Evolutionary conservation across 2,888 invertebrate genomes (phyloP), one percentile per base, ranked within the genome.

Genomic region (Piscicola geometra): DNA sequence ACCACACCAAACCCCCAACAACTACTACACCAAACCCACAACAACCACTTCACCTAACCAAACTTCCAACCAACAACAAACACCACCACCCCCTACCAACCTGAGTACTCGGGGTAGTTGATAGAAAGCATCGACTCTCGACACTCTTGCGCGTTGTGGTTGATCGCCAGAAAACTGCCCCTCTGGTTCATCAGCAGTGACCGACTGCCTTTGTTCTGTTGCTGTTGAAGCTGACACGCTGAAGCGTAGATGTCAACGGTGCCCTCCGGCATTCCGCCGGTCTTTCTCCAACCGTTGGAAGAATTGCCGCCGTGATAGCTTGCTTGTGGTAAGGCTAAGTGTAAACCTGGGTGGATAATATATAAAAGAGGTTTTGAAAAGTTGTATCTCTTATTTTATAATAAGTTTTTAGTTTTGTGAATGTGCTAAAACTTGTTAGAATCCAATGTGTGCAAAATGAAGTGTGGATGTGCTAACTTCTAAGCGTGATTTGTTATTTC

Each of bases 81-180:
- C 18, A 0, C 21, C 32, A 50, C 15, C 32, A n/a, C n/a, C 30
- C 9, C 69, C 25, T 41, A 73, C 75, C n/a, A 33, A 79, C 79
- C 80, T 35, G 76, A 76, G 71, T 68, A 75, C 52, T 78, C 78
- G 1, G 78, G 79, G 56, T 79, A 80, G 76, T 77, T 79, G 76
- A 80, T 76, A 66, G 77, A 79, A 18, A 78, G 75, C 60, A 78
- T 79, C 67, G 78, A 78, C 75, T 80, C 80, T 21, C 80, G 66
- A 41, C 79, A 77, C 69, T 80, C 79, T 56, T 78, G 73, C 18
- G 79, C 76, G n/a, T 72, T 72, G 60, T 76, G 76, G 75, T 78
- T 80, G 73, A 79, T 79, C 32, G 79, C 78, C 75, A 80, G 67
- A 25, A 80, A 77, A 36, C 79, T 80, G 33, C 79, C 80, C n/a